phyloP scores from a whole-genome alignment of 2,797 vertebrate species.

The Coregonus suidteri region DNA sequence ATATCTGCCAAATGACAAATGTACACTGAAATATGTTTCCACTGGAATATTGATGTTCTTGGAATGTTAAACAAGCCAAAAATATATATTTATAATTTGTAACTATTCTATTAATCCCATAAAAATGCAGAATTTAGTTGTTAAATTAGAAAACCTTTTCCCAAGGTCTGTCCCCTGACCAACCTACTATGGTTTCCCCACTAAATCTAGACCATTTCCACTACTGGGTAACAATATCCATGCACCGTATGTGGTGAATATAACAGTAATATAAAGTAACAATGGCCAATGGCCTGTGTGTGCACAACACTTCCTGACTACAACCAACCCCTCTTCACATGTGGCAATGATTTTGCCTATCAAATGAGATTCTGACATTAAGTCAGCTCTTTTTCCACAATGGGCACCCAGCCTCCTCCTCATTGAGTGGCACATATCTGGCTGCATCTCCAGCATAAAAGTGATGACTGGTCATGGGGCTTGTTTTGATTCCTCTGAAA shows the following conservation, averaged over 20 bases:
- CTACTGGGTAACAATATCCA: not conserved
- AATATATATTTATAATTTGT: too few species aligned
- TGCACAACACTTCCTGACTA: not conserved
- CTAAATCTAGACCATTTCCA: too few species aligned
- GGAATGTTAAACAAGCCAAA: too few species aligned
- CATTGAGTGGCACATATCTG: slow-evolving; percentile 43
- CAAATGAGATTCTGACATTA: slow-evolving; percentile 55
- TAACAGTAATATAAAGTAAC: not conserved
- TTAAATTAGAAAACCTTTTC: too few species aligned
- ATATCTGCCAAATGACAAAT: too few species aligned
- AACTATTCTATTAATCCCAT: too few species aligned
- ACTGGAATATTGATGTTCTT: too few species aligned
- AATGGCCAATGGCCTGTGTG: not conserved
- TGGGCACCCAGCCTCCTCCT: slow-evolving; percentile 23
- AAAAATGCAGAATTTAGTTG: too few species aligned
- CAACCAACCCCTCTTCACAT: slow-evolving; percentile 13
- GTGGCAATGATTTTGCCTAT: slow-evolving; percentile 55
- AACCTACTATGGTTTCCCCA: too few species aligned
- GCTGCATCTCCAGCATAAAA: slow-evolving; percentile 66
- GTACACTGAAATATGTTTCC: too few species aligned
- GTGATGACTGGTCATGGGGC: slow-evolving; percentile 70
- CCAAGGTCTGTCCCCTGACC: too few species aligned
- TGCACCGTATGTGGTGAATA: not conserved
- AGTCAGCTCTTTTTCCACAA: slow-evolving; percentile 73
- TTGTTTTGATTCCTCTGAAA: slow-evolving; percentile 73